Percentiles rank a stretch among this genome's conserved stretches.
Evolutionary conservation across 2,113 vertebrate genomes (phyloP).

Genomic region (Hepsetus odoe): DNA sequence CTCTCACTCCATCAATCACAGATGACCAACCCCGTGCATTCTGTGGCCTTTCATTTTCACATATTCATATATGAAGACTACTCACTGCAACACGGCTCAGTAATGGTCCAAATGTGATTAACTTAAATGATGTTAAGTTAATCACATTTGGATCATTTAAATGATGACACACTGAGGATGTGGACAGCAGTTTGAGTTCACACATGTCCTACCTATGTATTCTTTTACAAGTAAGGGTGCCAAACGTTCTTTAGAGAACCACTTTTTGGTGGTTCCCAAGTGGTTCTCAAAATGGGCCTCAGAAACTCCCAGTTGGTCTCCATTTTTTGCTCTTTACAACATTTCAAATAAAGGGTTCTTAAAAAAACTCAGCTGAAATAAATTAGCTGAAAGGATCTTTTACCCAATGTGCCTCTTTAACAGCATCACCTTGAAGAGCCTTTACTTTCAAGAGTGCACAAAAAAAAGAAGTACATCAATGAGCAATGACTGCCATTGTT

Average conservation of each 20-base stretch:
- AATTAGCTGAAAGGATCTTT: too few relatives aligned
- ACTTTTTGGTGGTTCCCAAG: too few relatives aligned
- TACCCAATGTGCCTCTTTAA: neutral
- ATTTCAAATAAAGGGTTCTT: too few relatives aligned
- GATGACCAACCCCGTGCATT: slow-evolving; percentile 20
- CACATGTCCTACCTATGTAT: too few relatives aligned
- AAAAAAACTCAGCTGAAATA: too few relatives aligned
- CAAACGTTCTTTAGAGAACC: neutral
- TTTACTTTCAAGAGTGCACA: neutral
- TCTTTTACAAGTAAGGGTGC: neutral
- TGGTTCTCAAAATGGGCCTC: too few relatives aligned
- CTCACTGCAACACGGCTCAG: neutral
- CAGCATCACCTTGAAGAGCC: neutral
- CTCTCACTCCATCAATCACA: slow-evolving; percentile 58
- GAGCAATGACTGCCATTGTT: neutral
- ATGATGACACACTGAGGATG: neutral
- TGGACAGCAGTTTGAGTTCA: neutral
- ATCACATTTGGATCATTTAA: too few relatives aligned
- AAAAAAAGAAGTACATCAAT: neutral
- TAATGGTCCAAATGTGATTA: slow-evolving; percentile 4
- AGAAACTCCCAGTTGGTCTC: too few relatives aligned
- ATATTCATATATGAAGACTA: slow-evolving; percentile 8
- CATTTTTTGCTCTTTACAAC: too few relatives aligned
- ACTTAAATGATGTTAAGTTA: too few relatives aligned
- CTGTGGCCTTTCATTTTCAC: slow-evolving; percentile 2